Conservation (phyloP, 2,888 invertebrate genomes). For the Digitonthophagus gazella region DNA sequence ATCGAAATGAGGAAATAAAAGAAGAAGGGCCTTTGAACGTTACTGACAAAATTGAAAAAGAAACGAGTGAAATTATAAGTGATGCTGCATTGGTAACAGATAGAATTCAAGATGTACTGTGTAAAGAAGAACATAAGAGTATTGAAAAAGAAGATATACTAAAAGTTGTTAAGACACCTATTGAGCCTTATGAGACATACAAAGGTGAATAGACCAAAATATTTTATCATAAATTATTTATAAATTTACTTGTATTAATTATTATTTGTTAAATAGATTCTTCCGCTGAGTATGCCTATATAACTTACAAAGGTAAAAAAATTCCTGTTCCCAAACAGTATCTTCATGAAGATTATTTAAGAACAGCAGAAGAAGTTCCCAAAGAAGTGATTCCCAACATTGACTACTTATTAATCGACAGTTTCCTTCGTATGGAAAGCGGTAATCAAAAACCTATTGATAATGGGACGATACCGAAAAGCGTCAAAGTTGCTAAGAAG, state of each 20-base stretch:
- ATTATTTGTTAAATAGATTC: not conserved
- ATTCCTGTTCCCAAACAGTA: constrained; percentile 44
- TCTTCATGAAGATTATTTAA: constrained; percentile 41
- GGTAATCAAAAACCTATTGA: not conserved
- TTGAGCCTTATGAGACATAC: not conserved
- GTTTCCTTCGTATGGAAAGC: not conserved
- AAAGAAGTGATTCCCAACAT: not conserved
- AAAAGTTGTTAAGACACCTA: not conserved
- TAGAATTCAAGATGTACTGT: not conserved
- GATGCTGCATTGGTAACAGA: not conserved
- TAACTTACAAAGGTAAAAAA: constrained; percentile 44
- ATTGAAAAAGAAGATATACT: not conserved
- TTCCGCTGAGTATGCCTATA: constrained; percentile 41
- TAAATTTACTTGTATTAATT: not conserved
- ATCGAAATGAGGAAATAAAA: not conserved
- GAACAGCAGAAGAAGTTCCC: constrained; percentile 38
- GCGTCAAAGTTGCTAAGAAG: not conserved
- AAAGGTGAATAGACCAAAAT: not conserved
- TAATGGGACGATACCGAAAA: not conserved
- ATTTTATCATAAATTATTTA: not conserved
- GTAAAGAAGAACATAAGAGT: not conserved
- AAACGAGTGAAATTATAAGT: not conserved
- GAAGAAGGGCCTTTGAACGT: not conserved
- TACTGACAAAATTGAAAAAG: not conserved
- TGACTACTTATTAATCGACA: not conserved